These are phyloP conservation scores for Eupeodes latifasciatus DNA, from an alignment of 2,888 invertebrate species.

Conservation along the genomic window DNA sequence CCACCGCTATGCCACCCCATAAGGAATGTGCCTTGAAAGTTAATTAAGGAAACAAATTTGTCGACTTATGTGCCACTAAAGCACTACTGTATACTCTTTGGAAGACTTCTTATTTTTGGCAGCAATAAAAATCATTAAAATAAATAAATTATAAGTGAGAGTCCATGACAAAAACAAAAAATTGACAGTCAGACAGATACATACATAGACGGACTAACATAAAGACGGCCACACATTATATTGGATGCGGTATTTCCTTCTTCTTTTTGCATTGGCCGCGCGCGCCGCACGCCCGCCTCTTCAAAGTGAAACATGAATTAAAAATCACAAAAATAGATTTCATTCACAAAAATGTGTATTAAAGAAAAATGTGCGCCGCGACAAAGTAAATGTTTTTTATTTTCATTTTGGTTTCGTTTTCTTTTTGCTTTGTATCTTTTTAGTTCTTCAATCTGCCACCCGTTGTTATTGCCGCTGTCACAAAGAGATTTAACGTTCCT, in stretches of 20 bases:
- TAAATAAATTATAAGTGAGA: conserved; percentile 20
- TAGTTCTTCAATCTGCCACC: conserved; percentile 12
- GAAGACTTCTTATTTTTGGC: conserved; percentile 26
- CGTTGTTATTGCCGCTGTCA: conserved; percentile 2
- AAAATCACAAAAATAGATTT: conserved; percentile 64
- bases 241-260: not conserved
- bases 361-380: conserved; percentile 22
- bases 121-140: conserved; percentile 42
- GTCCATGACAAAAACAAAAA: not conserved
- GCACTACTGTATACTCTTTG: not conserved
- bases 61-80: conserved; percentile 47
- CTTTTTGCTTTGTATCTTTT: not conserved
- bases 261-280: not conserved
- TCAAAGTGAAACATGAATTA: conserved; percentile 1
- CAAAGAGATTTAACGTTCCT: not conserved
- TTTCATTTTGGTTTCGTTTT: no score
- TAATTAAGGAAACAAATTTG: conserved; percentile 64
- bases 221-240: not conserved
- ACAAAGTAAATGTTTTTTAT: conserved; percentile 7
- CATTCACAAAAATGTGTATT: conserved; percentile 61
- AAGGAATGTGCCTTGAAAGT: conserved; percentile 63
- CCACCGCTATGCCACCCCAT: not conserved
- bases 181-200: not conserved
- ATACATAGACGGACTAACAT: no score
- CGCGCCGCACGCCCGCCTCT: no score